phyloP scores from a whole-genome alignment of 2,797 vertebrate species.

The Iguana delicatissima region DNA sequence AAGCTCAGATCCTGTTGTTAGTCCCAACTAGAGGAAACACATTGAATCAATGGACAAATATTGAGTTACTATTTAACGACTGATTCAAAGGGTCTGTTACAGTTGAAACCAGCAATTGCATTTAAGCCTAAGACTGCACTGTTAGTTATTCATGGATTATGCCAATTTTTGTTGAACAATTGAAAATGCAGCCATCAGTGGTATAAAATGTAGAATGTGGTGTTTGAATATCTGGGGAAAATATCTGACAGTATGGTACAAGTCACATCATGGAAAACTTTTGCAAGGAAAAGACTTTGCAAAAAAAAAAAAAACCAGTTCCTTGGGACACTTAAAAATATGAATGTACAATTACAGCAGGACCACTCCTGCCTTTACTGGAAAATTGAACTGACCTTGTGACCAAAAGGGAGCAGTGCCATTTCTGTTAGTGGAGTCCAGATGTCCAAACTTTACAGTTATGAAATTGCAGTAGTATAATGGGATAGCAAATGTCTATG shows the following conservation, averaged over 20 bases:
- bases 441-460: conserved; percentile 26
- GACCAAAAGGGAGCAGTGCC: conserved; percentile 22
- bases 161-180: background rate
- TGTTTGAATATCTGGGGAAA: conserved; percentile 7
- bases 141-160: background rate
- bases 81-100: no score
- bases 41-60: no score
- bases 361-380: conserved; percentile 40
- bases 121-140: no score
- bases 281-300: conserved; percentile 15
- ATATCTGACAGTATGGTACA: conserved; percentile 16
- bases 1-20: background rate
- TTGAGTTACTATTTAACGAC: no score
- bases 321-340: conserved; percentile 44
- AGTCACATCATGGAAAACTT: conserved; percentile 27
- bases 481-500: conserved; percentile 5
- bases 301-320: conserved; percentile 15
- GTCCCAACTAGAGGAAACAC: no score
- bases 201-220: background rate
- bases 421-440: conserved; percentile 42
- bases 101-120: no score
- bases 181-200: background rate
- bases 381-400: conserved; percentile 31
- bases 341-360: conserved; percentile 31
- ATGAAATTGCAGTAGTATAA: conserved; percentile 19